Conservation (phyloP, 2,888 invertebrate species). For the Drosophila borealis region DNA sequence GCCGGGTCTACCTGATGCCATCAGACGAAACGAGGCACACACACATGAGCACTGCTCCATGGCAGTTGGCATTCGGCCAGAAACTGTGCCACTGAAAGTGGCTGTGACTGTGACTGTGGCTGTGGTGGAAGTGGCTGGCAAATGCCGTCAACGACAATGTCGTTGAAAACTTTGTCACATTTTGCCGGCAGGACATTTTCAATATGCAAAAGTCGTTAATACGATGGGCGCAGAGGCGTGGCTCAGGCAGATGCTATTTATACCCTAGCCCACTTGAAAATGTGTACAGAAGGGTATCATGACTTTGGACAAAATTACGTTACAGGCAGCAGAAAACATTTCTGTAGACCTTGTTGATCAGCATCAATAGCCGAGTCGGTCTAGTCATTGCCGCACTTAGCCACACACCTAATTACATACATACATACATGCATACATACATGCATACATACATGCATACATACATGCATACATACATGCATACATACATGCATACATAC, state of each 20-base stretch:
- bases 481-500: too few relatives aligned
- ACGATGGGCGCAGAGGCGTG: conserved; percentile 42
- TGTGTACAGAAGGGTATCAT: too few relatives aligned
- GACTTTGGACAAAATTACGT: too few relatives aligned
- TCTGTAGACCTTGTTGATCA: too few relatives aligned
- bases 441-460: too few relatives aligned
- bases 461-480: too few relatives aligned
- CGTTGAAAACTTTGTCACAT: conserved; percentile 79
- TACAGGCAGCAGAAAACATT: too few relatives aligned
- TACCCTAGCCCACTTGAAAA: too few relatives aligned
- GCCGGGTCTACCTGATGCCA: conserved; percentile 32
- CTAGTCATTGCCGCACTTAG: too few relatives aligned
- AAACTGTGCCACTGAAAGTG: conserved; percentile 16
- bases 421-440: too few relatives aligned
- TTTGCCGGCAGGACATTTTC: conserved; percentile 72
- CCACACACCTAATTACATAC: too few relatives aligned
- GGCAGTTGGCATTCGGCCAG: conserved; percentile 66
- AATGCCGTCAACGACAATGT: conserved; percentile 48
- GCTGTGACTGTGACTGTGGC: neutral
- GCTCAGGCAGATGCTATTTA: conserved; percentile 3
- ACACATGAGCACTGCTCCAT: conserved; percentile 11
- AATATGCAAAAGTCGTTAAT: conserved; percentile 79
- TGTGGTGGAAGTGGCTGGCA: conserved; percentile 12
- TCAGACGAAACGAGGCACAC: conserved; percentile 17
- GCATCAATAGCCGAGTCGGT: too few relatives aligned